Percentiles rank a stretch among this genome's conserved stretches.
Evolutionary conservation across 1,140 invertebrate species (phyloP).

Genomic region (Ridgeia piscesae): DNA sequence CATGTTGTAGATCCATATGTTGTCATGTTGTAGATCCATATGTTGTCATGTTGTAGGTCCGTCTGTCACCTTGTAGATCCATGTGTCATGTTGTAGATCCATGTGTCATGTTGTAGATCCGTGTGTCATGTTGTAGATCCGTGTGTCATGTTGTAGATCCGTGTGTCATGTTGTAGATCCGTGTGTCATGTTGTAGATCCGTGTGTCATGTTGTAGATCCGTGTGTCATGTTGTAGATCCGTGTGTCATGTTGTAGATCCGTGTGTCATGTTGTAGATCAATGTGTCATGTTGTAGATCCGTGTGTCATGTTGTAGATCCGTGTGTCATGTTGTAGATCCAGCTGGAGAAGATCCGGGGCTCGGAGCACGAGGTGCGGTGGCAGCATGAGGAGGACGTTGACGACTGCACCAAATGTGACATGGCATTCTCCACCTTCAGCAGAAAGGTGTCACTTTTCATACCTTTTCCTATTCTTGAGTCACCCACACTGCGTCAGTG

Average conservation of each 20-base stretch:
- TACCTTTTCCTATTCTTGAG: background rate
- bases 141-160: background rate
- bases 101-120: background rate
- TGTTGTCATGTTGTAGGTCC: no score
- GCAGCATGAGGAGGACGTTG: slow-evolving; percentile 95
- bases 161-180: no score
- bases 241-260: no score
- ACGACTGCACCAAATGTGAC: slow-evolving; percentile 83
- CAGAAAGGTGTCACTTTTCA: slow-evolving; percentile 64
- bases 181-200: background rate
- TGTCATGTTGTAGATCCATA: background rate
- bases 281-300: no score
- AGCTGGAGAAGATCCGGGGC: slow-evolving; percentile 91
- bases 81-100: no score
- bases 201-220: background rate
- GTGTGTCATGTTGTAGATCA: no score
- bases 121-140: slow-evolving; percentile 62
- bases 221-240: background rate
- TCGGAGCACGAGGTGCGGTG: slow-evolving; percentile 90
- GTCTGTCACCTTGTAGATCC: no score
- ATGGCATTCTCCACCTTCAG: slow-evolving; percentile 64
- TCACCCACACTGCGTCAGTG: no score
- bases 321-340: slow-evolving; percentile 62
- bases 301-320: background rate
- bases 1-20: background rate